phyloP scores from a whole-genome alignment of 2,797 vertebrate genomes.

The Monodelphis domestica region DNA sequence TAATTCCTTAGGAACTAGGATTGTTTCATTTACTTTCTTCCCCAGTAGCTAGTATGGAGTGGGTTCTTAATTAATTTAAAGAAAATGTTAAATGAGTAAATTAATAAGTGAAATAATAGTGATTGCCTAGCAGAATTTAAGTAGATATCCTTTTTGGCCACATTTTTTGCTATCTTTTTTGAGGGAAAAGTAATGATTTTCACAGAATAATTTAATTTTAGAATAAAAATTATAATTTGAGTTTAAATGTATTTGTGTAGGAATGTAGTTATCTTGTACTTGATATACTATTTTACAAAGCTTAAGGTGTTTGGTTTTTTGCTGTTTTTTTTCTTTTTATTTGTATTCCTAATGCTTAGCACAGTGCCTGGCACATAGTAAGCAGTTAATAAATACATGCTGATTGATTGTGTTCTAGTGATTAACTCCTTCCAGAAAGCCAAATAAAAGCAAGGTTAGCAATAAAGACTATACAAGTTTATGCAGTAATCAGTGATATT shows the following conservation, averaged over 20 bases:
- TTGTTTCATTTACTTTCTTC: background rate
- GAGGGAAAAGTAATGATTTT: conserved; percentile 14
- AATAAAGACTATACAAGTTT: conserved; percentile 77
- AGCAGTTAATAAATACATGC: background rate
- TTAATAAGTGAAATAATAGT: background rate
- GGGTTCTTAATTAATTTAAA: background rate
- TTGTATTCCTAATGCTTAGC: background rate
- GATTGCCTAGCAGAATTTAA: background rate
- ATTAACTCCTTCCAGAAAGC: conserved; percentile 71
- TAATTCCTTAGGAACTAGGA: background rate
- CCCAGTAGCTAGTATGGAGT: background rate
- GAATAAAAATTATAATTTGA: conserved; percentile 40
- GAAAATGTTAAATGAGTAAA: background rate
- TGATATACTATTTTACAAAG: background rate
- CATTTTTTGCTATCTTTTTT: background rate
- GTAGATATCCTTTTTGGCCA: background rate
- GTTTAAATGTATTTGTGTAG: too few relatives aligned
- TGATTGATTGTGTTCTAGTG: conserved; percentile 56
- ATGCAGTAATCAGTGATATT: conserved; percentile 72
- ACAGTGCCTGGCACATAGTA: background rate
- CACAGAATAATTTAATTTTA: conserved; percentile 46
- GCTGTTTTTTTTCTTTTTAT: background rate
- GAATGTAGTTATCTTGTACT: conserved; percentile 48
- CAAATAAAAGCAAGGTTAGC: conserved; percentile 62
- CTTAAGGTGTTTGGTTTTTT: conserved; percentile 54